Conservation (phyloP, 2,888 invertebrate species). For the Leucophenga maculata region DNA sequence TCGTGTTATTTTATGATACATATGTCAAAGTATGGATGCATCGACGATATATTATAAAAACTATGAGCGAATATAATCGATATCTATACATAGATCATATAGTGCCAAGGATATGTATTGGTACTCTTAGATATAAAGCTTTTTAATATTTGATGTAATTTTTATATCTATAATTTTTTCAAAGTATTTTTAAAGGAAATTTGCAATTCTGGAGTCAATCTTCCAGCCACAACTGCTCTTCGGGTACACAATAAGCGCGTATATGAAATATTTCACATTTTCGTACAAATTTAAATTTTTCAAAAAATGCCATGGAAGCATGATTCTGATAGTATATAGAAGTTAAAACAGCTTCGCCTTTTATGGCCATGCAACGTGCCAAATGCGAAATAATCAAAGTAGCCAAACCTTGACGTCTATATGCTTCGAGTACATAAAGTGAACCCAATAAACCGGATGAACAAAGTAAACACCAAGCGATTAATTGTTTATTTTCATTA, state of each 20-base stretch:
- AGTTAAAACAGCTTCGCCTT: background rate
- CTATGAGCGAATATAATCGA: too few relatives aligned
- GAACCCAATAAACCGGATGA: background rate
- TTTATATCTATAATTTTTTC: too few relatives aligned
- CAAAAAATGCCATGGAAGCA: background rate
- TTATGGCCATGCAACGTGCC: background rate
- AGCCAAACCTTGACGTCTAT: background rate
- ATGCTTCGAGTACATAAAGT: background rate
- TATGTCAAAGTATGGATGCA: too few relatives aligned
- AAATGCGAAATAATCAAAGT: background rate
- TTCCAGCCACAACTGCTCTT: background rate
- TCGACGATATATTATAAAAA: too few relatives aligned
- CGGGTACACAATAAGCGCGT: background rate
- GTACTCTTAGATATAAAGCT: too few relatives aligned
- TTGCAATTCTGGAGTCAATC: background rate
- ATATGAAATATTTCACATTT: background rate
- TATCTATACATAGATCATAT: too few relatives aligned
- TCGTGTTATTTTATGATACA: too few relatives aligned
- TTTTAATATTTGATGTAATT: too few relatives aligned
- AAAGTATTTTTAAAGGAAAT: too few relatives aligned
- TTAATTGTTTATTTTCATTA: slow-evolving; percentile 40
- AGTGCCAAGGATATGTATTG: too few relatives aligned
- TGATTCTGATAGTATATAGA: background rate
- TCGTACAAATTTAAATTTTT: background rate
- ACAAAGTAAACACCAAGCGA: slow-evolving; percentile 46